Conservation (phyloP, 2,888 invertebrate genomes). For the Brenthis ino region DNA sequence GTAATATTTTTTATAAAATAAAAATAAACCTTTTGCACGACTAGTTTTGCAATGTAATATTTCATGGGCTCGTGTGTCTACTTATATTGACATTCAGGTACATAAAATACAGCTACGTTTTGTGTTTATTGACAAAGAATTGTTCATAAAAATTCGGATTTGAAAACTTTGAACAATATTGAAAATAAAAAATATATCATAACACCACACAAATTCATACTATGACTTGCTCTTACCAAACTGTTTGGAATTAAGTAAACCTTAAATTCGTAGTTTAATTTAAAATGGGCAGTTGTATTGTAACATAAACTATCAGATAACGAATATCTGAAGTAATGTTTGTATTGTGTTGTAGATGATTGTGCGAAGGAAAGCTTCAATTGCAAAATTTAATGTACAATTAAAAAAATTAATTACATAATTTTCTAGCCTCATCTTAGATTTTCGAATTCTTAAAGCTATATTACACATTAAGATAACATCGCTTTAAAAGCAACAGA, state of each 20-base stretch:
- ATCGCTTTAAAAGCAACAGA: slow-evolving; percentile 57
- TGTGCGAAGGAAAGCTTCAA: slow-evolving; percentile 32
- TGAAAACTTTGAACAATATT: slow-evolving; percentile 9
- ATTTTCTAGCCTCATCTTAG: slow-evolving; percentile 43
- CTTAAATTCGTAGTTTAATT: slow-evolving; percentile 36
- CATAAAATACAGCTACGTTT: slow-evolving; percentile 52
- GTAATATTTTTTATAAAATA: too few relatives aligned
- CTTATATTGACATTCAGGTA: slow-evolving; percentile 54
- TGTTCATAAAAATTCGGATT: slow-evolving; percentile 35
- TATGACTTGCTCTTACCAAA: slow-evolving; percentile 7
- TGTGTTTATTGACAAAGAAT: slow-evolving; percentile 35
- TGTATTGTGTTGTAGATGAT: slow-evolving; percentile 27
- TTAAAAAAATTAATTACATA: slow-evolving; percentile 23
- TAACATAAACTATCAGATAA: slow-evolving; percentile 67
- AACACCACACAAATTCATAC: slow-evolving; percentile 22
- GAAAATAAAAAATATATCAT: neutral
- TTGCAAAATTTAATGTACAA: slow-evolving; percentile 34
- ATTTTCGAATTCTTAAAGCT: slow-evolving; percentile 42
- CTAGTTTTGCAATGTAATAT: slow-evolving; percentile 20
- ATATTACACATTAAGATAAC: slow-evolving; percentile 59
- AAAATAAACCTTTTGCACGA: too few relatives aligned
- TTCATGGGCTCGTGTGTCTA: slow-evolving; percentile 18
- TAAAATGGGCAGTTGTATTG: slow-evolving; percentile 34
- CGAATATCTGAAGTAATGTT: slow-evolving; percentile 67
- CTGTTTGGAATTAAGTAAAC: slow-evolving; percentile 26